Evolutionary conservation across 2,888 invertebrate species (phyloP), one percentile per base, ranked within the genome.

Genomic region (Empis livida): DNA sequence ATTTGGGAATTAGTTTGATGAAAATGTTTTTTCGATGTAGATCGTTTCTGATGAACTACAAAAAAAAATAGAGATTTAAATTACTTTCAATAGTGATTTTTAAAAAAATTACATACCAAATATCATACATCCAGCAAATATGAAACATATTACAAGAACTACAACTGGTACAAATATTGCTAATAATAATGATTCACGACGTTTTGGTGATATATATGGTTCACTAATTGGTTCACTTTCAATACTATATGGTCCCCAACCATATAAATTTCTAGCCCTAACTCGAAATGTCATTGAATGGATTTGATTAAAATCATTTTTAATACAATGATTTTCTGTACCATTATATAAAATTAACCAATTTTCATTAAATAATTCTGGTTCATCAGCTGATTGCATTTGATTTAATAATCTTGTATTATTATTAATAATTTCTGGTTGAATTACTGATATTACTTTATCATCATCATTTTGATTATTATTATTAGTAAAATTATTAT

Each of bases 261-360:
- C 93, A 64, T 84, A 80, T 5, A 73, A 71, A 67, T 93, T 94
- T 48, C 75, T 72, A 0, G 92, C 90, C 51, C 82, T 78, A 43
- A 89, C 88, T 10, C 85, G 76, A 61, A 89, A 89, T 46, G 75
- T 71, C 56, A 84, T 82, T 43, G 78, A 73, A 20, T 76, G 70
- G 49, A 78, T 77, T 17, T 75, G 73, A 46, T 76, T 74, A 45
- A 67, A 45, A 14, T 79, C 79, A 10, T 77, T 76, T 23, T 91
- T 79, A 50, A 87, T 77, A 85, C 92, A 94, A 61, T 83, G 84
- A 50, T 82, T 78, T 41, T 89, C 84, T 43, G 81, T 80, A 54
- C 88, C 90, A 59, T 87, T 89, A 59, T 89, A 87, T 45, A 82
- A 75, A 2, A 74, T 61, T 43, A 68, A 68, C 84, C 84, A 84